Conservation (phyloP, 2,888 invertebrate species). For the Nephrotoma flavescens region DNA sequence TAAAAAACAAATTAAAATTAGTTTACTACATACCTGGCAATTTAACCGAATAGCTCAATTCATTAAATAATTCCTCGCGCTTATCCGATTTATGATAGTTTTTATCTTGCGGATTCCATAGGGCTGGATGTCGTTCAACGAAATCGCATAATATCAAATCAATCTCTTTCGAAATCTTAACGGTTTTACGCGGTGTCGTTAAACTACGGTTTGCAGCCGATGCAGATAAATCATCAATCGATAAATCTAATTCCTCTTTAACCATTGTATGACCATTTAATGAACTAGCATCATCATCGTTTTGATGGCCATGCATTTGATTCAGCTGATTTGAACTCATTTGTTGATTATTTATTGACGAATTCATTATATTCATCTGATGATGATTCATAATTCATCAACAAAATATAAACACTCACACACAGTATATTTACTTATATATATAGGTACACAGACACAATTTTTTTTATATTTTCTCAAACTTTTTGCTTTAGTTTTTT, state of each 20-base stretch:
- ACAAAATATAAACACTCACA: background rate
- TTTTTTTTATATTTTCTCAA: background rate
- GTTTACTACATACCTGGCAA: background rate
- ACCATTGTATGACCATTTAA: background rate
- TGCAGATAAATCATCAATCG: background rate
- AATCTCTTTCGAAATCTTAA: constrained; percentile 3
- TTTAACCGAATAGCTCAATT: background rate
- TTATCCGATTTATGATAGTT: constrained; percentile 5
- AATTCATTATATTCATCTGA: background rate
- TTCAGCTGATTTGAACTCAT: background rate
- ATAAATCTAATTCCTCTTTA: background rate
- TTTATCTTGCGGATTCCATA: constrained; percentile 3
- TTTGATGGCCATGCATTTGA: background rate
- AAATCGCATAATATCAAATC: constrained; percentile 4
- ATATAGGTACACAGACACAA: background rate
- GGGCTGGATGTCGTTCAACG: background rate
- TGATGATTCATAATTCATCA: background rate
- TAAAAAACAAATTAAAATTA: background rate
- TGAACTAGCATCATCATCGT: background rate
- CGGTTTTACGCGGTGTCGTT: background rate
- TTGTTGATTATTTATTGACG: background rate
- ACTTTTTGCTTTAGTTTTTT: background rate
- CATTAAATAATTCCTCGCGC: constrained; percentile 1
- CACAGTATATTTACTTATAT: background rate
- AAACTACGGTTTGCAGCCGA: background rate